Evolutionary conservation across 2,888 invertebrate species (phyloP), one percentile per base, ranked within the genome.

Genomic region (Chromoteleia sp.): DNA sequence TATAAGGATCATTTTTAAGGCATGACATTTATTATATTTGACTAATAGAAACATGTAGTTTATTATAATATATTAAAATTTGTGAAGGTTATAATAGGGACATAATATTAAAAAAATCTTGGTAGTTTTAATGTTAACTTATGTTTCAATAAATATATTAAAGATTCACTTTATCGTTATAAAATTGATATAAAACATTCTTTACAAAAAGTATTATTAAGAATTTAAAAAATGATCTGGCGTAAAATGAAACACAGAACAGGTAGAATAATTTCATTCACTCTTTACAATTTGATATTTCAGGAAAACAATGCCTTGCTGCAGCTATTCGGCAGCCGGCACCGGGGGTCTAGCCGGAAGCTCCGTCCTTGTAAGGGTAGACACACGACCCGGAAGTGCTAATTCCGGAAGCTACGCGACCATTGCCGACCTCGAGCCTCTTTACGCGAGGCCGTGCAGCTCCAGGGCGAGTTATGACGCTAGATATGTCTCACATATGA

Each of bases 351-450:
- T 96, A 94, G 92, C 96, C 95, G 90, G 96, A 95, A 91, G 91
- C 85, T 91, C 91, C 88, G 96, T 96, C 68, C 94, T 96, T 84
- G 94, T 96, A 33, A 94, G 96, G 58, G 93, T 96, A 86, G 96
- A 96, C 89, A 95, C 96, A 6, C 92, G 96, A 81, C 95, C 96
- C 58, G 95, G 96, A 67, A 96, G 96, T 89, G 95, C 95, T 21
- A 94, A 94, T 85, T 96, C 95, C 71, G 96, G 96, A 82, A 96
- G 96, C 85, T 96, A 96, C 88, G 96, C 96, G 45, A 96, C 96
- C 45, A 96, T 96, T 86, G 96, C 96, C 75, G 96, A 96, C 91
- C 93, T 96, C 86, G 96, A 96, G 79, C 91, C 91, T 21, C 88
- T 91, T 63, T 91, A 91, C 73, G 91, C 91, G 61, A 86, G 91